phyloP scores from a whole-genome alignment of 2,113 vertebrate genomes.

The Siniperca chuatsi region DNA sequence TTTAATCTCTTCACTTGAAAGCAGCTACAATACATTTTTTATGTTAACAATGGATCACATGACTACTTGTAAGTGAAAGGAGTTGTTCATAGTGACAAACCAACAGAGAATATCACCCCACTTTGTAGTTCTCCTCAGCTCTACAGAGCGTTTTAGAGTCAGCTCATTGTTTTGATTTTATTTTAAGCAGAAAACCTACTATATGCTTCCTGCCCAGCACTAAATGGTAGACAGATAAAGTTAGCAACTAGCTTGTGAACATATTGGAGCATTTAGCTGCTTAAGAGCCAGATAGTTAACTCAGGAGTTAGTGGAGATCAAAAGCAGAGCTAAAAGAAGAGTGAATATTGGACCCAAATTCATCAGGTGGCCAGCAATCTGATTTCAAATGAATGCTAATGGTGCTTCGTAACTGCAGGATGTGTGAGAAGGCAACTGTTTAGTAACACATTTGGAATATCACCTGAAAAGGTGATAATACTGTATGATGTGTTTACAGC shows the following conservation, averaged over 20 bases:
- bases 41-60: background rate
- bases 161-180: slow-evolving; percentile 2
- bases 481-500: background rate
- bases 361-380: too few species aligned
- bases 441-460: background rate
- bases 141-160: background rate
- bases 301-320: too few species aligned
- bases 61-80: background rate
- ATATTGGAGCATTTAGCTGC: background rate
- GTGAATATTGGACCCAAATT: too few species aligned
- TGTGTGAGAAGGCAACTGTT: background rate
- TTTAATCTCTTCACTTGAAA: background rate
- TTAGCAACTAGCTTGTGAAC: background rate
- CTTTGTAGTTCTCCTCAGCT: background rate
- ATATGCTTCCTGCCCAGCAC: background rate
- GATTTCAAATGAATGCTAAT: too few species aligned
- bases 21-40: background rate
- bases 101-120: background rate
- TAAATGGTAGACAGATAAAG: background rate
- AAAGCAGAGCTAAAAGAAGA: too few species aligned
- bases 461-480: background rate
- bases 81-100: background rate
- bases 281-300: background rate
- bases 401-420: too few species aligned
- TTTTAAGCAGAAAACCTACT: background rate